phyloP scores from a whole-genome alignment of 2,888 invertebrate species.

The Torymus tubicola region DNA sequence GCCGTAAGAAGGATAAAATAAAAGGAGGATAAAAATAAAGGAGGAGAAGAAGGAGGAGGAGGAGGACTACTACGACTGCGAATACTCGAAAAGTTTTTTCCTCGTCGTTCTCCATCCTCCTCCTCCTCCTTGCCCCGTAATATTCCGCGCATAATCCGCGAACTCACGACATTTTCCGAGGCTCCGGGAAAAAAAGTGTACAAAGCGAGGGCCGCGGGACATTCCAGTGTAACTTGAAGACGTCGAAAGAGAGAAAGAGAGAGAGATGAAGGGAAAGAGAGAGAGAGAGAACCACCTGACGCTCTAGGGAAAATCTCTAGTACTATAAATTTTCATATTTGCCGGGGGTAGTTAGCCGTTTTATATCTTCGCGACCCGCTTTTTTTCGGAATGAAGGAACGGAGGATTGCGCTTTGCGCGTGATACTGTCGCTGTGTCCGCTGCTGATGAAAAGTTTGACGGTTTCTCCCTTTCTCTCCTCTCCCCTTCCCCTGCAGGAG shows the following conservation, averaged over 20 bases:
- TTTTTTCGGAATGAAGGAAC: too few species aligned
- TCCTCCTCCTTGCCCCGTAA: conserved; percentile 3
- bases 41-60: neutral
- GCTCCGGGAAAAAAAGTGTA: conserved; percentile 18
- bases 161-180: conserved; percentile 51
- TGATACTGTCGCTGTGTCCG: too few species aligned
- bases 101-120: conserved; percentile 1
- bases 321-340: conserved; percentile 45
- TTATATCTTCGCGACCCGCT: neutral
- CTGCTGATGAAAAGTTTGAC: too few species aligned
- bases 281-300: conserved; percentile 53
- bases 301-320: conserved; percentile 52
- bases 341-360: neutral
- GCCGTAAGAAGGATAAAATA: conserved; percentile 51
- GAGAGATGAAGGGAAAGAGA: conserved; percentile 19
- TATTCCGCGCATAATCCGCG: conserved; percentile 56
- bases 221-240: too few species aligned
- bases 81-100: conserved; percentile 54
- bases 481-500: too few species aligned
- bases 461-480: too few species aligned
- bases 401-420: too few species aligned
- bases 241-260: conserved; percentile 2
- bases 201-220: too few species aligned
- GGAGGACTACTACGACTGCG: conserved; percentile 2
- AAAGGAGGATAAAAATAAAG: conserved; percentile 36